Evolutionary conservation across 2,797 vertebrate genomes (phyloP), one percentile per base, ranked within the genome.

Genomic region (Chaetodon trifasciatus): DNA sequence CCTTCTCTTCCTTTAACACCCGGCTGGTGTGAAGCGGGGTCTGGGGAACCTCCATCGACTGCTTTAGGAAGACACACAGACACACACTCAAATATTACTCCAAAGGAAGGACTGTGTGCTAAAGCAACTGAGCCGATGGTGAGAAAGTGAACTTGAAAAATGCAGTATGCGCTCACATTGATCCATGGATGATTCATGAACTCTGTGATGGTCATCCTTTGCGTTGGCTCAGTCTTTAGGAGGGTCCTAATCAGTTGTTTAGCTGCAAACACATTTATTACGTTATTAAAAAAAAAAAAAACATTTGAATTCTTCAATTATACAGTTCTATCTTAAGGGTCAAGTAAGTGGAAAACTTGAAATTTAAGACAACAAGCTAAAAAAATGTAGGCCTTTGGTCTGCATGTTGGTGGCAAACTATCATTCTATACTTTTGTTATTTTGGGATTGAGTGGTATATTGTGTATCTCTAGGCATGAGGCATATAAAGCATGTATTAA

Each of bases 181-280:
- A 99, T 99, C 98, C 98, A 99, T n/a, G 98, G 97, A 83, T 99
- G 96, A 93, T 99, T 98, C 97, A 99, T 99, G 81, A 99, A 99
- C 91, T 99, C 98, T 0, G 97, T 97, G 91, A 99, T 99, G 16
- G 97, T 98, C 97, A 99, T 98, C 81, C 98, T 96, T 91, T 99
- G 96, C 2, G 97, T 98, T 0, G 98, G 98, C 81, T 99, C 98
- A 0, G 98, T 99, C 90, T 99, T 99, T 79, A 99, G 95, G 84
- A 99, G 95, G 87, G 97, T 97, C 68, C 96, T 94, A 78, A 99
- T 99, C 80, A 99, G 95, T 75, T 98, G 97, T 93, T 99, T 98
- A 21, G 99, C 98, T 99, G 90, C 4, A 86, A 77, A 89, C 1
- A 83, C 1, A 70, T 23, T 24, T 37, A 46, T 69, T 19, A 56